Evolutionary conservation across 2,888 invertebrate genomes (phyloP).

Genomic region (Ichneumon xanthorius): DNA sequence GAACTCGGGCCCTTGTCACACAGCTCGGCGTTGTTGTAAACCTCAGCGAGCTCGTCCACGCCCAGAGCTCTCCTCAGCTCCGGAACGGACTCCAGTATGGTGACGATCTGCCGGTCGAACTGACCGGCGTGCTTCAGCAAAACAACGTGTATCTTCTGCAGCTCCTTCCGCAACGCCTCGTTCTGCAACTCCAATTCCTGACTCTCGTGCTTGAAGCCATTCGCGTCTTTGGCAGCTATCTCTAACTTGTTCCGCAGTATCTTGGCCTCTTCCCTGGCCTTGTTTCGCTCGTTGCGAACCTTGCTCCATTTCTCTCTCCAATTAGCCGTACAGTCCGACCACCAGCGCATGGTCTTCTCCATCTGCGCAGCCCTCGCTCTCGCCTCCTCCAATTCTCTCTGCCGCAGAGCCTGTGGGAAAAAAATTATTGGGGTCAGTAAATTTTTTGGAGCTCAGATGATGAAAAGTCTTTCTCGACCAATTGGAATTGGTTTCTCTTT

Average conservation of each 20-base stretch:
- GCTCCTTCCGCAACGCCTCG: constrained; percentile 91
- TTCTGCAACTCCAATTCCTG: constrained; percentile 92
- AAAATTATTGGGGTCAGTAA: background rate
- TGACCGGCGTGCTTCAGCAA: constrained; percentile 90
- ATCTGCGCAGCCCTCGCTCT: constrained; percentile 97
- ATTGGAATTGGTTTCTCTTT: too few relatives aligned
- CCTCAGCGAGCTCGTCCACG: constrained; percentile 78
- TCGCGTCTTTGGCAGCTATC: constrained; percentile 90
- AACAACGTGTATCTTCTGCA: constrained; percentile 91
- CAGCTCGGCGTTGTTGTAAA: constrained; percentile 78
- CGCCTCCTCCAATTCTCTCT: constrained; percentile 96
- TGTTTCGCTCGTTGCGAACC: constrained; percentile 96
- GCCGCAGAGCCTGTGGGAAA: constrained; percentile 86
- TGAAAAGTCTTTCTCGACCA: background rate
- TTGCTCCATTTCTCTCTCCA: constrained; percentile 99
- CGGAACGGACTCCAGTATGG: constrained; percentile 81
- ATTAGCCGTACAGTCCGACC: constrained; percentile 98
- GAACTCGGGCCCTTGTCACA: constrained; percentile 68
- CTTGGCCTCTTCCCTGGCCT: constrained; percentile 95
- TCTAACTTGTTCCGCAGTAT: constrained; percentile 93
- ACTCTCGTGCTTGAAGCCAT: constrained; percentile 91
- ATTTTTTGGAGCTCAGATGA: background rate
- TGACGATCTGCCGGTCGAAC: constrained; percentile 86
- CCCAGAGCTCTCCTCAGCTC: constrained; percentile 79
- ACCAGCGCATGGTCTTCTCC: constrained; percentile 99